Percentiles rank a stretch among this genome's conserved stretches.
Conservation (phyloP, 2,888 invertebrate genomes). For the Helleia helle region DNA sequence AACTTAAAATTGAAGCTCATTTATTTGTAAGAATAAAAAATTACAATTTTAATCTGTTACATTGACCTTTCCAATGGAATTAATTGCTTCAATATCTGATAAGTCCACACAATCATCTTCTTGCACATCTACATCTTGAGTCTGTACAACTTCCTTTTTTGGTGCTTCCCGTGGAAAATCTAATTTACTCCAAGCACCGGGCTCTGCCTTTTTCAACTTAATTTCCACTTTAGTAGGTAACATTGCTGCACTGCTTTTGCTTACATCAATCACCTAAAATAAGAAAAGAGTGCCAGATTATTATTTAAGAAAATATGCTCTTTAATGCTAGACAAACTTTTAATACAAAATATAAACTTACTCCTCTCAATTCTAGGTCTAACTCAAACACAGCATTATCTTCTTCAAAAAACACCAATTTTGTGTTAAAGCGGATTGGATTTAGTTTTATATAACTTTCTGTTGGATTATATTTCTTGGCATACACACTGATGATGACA, state of each 20-base stretch:
- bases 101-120: constrained; percentile 81
- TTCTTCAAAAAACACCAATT: constrained; percentile 85
- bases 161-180: constrained; percentile 72
- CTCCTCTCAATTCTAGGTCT: constrained; percentile 87
- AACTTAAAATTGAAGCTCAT: background rate
- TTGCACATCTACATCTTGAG: constrained; percentile 20
- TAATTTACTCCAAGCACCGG: constrained; percentile 86
- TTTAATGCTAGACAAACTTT: too few species aligned
- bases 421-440: constrained; percentile 84
- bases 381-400: constrained; percentile 79
- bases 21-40: background rate
- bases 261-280: constrained; percentile 83
- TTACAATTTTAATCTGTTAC: constrained; percentile 30
- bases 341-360: constrained; percentile 46
- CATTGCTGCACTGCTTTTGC: constrained; percentile 83
- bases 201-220: constrained; percentile 89
- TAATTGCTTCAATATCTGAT: constrained; percentile 76
- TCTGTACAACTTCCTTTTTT: constrained; percentile 29
- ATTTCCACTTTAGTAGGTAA: constrained; percentile 94
- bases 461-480: constrained; percentile 90
- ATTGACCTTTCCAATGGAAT: constrained; percentile 57
- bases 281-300: too few species aligned
- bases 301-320: too few species aligned
- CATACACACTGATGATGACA: constrained; percentile 91
- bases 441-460: constrained; percentile 85